A percentile compares a stretch with the other conserved stretches of the same genome.
phyloP scores from a whole-genome alignment of 2,888 invertebrate genomes.

The Gastrophysa polygoni region DNA sequence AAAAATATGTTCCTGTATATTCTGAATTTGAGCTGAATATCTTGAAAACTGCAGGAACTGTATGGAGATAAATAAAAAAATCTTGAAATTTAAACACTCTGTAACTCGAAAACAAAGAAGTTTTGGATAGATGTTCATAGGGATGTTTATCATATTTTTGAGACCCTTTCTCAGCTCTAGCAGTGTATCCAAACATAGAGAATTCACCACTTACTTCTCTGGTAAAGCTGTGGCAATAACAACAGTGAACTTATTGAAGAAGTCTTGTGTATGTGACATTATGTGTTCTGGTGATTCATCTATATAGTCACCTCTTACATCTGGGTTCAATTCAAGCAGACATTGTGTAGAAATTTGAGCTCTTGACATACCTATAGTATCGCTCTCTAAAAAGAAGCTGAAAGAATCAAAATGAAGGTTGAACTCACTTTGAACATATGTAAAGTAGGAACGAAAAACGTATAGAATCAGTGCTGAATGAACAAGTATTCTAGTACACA shows the following conservation, averaged over 20 bases:
- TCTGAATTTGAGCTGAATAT: no score
- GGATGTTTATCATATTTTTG: no score
- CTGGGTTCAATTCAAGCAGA: constrained; percentile 88
- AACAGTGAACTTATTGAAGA: constrained; percentile 85
- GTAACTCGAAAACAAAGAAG: no score
- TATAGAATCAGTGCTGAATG: no score
- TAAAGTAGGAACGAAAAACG: no score
- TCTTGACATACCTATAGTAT: constrained; percentile 81
- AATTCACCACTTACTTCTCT: constrained; percentile 65
- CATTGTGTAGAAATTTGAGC: constrained; percentile 84
- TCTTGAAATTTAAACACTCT: no score
- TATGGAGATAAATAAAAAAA: no score
- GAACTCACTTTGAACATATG: not conserved
- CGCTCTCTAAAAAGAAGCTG: constrained; percentile 88
- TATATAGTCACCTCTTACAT: constrained; percentile 91
- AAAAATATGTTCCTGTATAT: no score
- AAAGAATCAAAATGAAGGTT: constrained; percentile 26
- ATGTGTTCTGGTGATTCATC: constrained; percentile 88
- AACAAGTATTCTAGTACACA: constrained; percentile 56
- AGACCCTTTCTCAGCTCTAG: not conserved
- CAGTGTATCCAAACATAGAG: not conserved
- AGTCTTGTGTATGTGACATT: constrained; percentile 82
- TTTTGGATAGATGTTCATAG: no score
- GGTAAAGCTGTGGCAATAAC: constrained; percentile 81
- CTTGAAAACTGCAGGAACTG: no score